Evolutionary conservation across 1,140 invertebrate species (phyloP).

Genomic region (Drosophila simulans): DNA sequence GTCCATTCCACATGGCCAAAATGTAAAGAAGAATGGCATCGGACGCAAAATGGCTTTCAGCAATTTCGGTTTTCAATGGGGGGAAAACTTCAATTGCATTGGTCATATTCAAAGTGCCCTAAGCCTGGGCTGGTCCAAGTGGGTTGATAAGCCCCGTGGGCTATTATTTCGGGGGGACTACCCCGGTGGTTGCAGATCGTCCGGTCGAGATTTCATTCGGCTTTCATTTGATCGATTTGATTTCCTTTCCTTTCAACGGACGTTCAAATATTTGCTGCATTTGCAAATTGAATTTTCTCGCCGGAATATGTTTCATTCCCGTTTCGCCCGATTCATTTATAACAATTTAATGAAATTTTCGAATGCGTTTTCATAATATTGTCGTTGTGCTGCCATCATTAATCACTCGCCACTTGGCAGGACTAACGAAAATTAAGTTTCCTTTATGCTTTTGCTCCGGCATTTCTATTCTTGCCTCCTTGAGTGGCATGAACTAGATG

Average conservation of each 20-base stretch:
- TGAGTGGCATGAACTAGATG: neutral
- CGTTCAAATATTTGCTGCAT: conserved; percentile 47
- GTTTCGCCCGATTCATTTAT: conserved; percentile 64
- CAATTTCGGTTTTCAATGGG: conserved; percentile 38
- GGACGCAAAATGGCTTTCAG: conserved; percentile 44
- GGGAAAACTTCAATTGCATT: conserved; percentile 55
- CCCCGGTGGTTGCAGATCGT: conserved; percentile 44
- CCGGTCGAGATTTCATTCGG: conserved; percentile 60
- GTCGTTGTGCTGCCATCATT: conserved; percentile 51
- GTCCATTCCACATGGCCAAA: conserved; percentile 31
- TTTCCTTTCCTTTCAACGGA: conserved; percentile 22
- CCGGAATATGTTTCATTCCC: conserved; percentile 50
- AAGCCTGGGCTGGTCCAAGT: conserved; percentile 53
- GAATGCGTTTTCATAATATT: conserved; percentile 78
- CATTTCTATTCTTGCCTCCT: conserved; percentile 8
- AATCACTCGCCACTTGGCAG: conserved; percentile 64
- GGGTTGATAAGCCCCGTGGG: conserved; percentile 46
- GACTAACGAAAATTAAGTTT: conserved; percentile 79
- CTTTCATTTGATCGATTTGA: conserved; percentile 66
- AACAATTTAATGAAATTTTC: conserved; percentile 84
- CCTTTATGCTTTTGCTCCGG: conserved; percentile 20
- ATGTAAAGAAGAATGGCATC: conserved; percentile 21
- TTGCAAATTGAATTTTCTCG: conserved; percentile 76
- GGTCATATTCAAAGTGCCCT: conserved; percentile 71
- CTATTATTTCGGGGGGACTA: conserved; percentile 12